Base-by-base conservation (phyloP, 1,140 invertebrate species). In the Heliconius hermathena region DNA sequence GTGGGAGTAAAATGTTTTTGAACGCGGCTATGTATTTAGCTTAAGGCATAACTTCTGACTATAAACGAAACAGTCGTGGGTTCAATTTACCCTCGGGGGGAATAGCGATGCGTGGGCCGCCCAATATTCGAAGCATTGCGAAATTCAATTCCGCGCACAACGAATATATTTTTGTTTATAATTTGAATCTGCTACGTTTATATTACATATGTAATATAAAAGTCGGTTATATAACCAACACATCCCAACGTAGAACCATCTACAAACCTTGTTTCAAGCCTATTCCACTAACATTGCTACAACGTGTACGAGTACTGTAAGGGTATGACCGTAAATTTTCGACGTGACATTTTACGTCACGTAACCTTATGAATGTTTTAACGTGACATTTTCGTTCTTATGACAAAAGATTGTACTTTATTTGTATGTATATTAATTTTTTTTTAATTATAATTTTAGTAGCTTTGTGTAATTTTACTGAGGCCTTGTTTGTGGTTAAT, bases 351-450 rank as follows among this genome's bases (percentile, higher is more conserved):
- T 38, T 57, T 72, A 73, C 71, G 71, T 60, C 76, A 78, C 76
- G 76, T 73, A 71, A n/a, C 29, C 46, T 78, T 71, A 46, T 76
- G 57, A 76, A 76, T 76, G 74, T 76, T 76, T 76, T 71, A 76
- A 66, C 60, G 22, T 66, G 60, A n/a, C 60, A 66, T 66, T 66
- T 66, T 66, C 60, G 60, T 66, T 66, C 60, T 66, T 66, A 29
- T 66, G 11, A 66, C 60, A 66, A 66, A 66, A 66, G n/a, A 57
- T 57, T 57, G 54, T 57, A 57, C 22, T 22, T 66, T 66, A 66
- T 66, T 22, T 66, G 54, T 66, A 66, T 13, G 22, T 66, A 26
- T 66, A 13, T 26, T 29, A 66, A 66, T 6, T 5, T 22, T 66
- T 57, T 57, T 60, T 22, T 26, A 66, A 66, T 66, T 66, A 66